Evolutionary conservation across 2,888 invertebrate species (phyloP), one percentile per base, ranked within the genome.

Genomic region (Synergus japonicus): DNA sequence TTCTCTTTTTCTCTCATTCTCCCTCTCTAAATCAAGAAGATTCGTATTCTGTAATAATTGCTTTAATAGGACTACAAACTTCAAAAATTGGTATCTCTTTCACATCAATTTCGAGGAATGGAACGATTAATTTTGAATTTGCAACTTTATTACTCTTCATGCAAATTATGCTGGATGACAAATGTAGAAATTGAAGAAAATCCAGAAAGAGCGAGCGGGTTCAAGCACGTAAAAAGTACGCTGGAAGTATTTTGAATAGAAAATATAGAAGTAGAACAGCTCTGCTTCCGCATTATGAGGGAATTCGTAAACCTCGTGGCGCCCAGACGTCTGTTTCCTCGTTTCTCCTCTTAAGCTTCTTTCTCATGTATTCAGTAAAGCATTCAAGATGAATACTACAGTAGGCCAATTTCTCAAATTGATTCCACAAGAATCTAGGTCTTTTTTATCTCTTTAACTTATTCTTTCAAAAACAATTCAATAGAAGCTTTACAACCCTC

Each of bases 291-390:
- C 49, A 49, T 69, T 69, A 69, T 69, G 49, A 54, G 46, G 49
- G 69, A 69, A 69, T 60, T 60, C 60, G 22, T 78, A 81, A 81
- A 81, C 78, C 64, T 58, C 64, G 54, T 49, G 79, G 82, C 82
- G 79, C 79, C 79, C 49, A 76, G 77, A 73, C 67, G 76, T 82
- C 82, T 82, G 60, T 78, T 82, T 65, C 79, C 64, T 78, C 12
- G 10, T 3, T 49, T 49, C 49, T 3, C 29, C 8, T 29, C 2
- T 69, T 54, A 22, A 29, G 3, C 60, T 49, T 67, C 13, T 67
- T 66, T 41, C 44, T 41, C 37, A 3, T 64, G 7, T 37, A 2
- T 64, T 13, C 15, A 15, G 15, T 64, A 41, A 43, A 22, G 22
- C 12, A 60, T 18, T 22, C 60, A 22, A 22, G n/a, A 41, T 15